These are phyloP conservation scores for Hydrolagus affinis DNA, from an alignment of 2,113 vertebrate species.

Conservation along the genomic window DNA sequence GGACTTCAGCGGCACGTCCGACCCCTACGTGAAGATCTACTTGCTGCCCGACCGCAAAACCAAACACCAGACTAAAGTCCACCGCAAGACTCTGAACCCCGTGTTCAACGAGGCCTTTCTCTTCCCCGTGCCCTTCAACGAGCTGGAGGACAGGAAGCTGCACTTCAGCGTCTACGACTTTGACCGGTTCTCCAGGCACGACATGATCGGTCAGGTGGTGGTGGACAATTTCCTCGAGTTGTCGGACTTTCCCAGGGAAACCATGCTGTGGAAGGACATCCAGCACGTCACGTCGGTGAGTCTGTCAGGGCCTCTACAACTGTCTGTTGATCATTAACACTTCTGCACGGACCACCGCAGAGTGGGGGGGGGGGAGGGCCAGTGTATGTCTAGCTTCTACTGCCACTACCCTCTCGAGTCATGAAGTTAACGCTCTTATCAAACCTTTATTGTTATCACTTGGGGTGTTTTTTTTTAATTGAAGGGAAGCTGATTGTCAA, in stretches of 20 bases:
- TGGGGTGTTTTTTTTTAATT: too few species aligned
- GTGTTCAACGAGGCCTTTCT: slow-evolving; percentile 97
- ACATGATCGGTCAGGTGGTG: slow-evolving; percentile 92
- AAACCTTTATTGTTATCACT: too few species aligned
- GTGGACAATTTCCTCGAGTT: slow-evolving; percentile 98
- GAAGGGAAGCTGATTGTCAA: too few species aligned
- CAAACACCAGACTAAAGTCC: slow-evolving; percentile 98
- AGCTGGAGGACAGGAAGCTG: slow-evolving; percentile 83
- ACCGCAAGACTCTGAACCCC: slow-evolving; percentile 93
- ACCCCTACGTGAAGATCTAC: slow-evolving; percentile 97
- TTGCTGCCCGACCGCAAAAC: slow-evolving; percentile 92
- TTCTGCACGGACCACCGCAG: too few species aligned
- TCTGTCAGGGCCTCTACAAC: slow-evolving; percentile 41
- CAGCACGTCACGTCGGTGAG: slow-evolving; percentile 94
- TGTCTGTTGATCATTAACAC: too few species aligned
- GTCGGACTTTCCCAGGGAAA: slow-evolving; percentile 93
- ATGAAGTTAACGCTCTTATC: too few species aligned
- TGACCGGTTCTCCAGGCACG: slow-evolving; percentile 93
- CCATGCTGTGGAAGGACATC: slow-evolving; percentile 87
- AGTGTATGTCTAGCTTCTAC: too few species aligned
- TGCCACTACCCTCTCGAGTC: too few species aligned
- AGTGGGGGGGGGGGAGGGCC: too few species aligned
- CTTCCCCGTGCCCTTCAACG: slow-evolving; percentile 88
- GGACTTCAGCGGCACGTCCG: slow-evolving; percentile 95
- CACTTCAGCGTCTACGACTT: slow-evolving; percentile 98